Conservation (phyloP, 2,113 vertebrate species). For the Meles meles region DNA sequence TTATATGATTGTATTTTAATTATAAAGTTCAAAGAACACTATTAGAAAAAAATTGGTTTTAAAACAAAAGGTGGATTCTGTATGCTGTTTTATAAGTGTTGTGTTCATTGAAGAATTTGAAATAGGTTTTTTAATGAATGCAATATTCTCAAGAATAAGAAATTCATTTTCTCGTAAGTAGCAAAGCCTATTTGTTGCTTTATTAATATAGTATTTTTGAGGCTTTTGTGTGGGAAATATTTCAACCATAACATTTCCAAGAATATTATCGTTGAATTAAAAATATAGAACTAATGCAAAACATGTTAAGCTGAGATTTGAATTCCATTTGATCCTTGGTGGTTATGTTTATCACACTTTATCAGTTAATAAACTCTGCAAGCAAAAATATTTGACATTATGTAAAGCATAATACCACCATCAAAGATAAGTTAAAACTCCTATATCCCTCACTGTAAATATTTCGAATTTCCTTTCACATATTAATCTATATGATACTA, state of each 20-base stretch:
- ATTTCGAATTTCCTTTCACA: neutral
- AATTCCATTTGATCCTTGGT: neutral
- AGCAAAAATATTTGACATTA: neutral
- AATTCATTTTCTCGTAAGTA: constrained; percentile 3
- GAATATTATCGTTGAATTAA: neutral
- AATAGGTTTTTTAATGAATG: neutral
- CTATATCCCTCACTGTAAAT: neutral
- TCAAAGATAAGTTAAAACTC: neutral
- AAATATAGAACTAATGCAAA: neutral
- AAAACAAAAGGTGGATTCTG: neutral
- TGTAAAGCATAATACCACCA: neutral
- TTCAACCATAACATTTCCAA: neutral
- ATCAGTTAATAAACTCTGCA: neutral
- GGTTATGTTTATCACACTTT: neutral
- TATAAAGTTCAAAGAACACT: neutral
- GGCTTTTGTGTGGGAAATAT: neutral
- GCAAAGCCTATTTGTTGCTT: neutral
- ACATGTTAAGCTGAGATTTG: neutral
- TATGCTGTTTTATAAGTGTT: neutral
- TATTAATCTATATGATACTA: neutral
- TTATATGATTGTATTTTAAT: constrained; percentile 21
- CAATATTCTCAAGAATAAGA: neutral
- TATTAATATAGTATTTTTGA: neutral
- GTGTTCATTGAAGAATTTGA: neutral
- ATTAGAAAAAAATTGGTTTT: neutral